These are phyloP conservation scores for Podabrus alpinus DNA, from an alignment of 2,888 invertebrate genomes.

Conservation along the genomic window DNA sequence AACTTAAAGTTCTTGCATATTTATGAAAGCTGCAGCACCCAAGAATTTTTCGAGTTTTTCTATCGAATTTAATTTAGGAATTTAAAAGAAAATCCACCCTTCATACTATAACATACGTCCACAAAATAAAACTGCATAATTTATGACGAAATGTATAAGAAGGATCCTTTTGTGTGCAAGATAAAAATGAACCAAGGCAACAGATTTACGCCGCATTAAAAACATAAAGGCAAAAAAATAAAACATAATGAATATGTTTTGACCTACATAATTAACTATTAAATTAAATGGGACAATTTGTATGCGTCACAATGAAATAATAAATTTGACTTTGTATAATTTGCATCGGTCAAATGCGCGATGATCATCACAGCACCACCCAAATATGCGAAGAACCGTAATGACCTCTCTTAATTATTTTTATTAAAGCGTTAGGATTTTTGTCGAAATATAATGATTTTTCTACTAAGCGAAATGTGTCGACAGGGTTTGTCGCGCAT, in stretches of 20 bases:
- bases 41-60: background rate
- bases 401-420: background rate
- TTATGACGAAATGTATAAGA: background rate
- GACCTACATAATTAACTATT: background rate
- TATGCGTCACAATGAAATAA: background rate
- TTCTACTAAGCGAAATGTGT: constrained; percentile 6
- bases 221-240: background rate
- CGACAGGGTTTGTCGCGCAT: constrained; percentile 17
- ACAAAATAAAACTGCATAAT: background rate
- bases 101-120: background rate
- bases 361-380: background rate
- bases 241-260: background rate
- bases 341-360: background rate
- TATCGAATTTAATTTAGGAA: background rate
- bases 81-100: background rate
- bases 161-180: background rate
- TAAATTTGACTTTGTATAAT: background rate
- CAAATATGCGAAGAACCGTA: background rate
- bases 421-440: background rate
- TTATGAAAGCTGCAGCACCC: background rate
- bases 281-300: background rate
- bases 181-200: background rate
- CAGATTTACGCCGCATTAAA: background rate
- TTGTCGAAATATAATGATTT: background rate
- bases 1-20: background rate